Evolutionary conservation across 2,797 vertebrate genomes (phyloP).

Genomic region (Anguilla pacifica): DNA sequence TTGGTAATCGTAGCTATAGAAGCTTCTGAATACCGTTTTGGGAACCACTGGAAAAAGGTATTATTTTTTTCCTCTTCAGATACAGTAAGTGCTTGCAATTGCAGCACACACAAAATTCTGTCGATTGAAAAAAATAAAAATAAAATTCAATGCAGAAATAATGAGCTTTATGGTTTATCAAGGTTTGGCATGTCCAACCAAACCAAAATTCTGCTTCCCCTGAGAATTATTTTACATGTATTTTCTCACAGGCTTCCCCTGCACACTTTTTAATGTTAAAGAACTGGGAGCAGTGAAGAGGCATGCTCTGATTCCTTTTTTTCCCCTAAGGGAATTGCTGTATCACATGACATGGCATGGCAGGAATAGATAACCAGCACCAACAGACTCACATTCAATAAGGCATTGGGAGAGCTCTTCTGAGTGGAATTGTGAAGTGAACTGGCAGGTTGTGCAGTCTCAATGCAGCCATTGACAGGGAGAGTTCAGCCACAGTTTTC

Average conservation of each 20-base stretch:
- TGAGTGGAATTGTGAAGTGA: background rate
- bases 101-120: background rate
- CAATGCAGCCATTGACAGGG: background rate
- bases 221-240: background rate
- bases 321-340: too few relatives aligned
- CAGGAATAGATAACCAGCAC: background rate
- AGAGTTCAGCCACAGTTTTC: background rate
- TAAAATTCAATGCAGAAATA: background rate
- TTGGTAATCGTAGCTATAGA: background rate
- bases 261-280: background rate
- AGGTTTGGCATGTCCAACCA: background rate
- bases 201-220: background rate
- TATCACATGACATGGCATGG: background rate
- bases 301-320: background rate
- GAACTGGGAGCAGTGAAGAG: background rate
- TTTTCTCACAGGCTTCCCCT: background rate
- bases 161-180: background rate
- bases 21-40: background rate
- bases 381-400: conserved; percentile 8
- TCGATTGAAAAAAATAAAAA: background rate
- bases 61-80: background rate
- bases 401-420: background rate
- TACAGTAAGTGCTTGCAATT: background rate
- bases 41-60: background rate
- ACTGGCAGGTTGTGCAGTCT: background rate